These are phyloP conservation scores for Disparrhopalites patrizii DNA, from an alignment of 2,888 invertebrate species.

Conservation along the genomic window DNA sequence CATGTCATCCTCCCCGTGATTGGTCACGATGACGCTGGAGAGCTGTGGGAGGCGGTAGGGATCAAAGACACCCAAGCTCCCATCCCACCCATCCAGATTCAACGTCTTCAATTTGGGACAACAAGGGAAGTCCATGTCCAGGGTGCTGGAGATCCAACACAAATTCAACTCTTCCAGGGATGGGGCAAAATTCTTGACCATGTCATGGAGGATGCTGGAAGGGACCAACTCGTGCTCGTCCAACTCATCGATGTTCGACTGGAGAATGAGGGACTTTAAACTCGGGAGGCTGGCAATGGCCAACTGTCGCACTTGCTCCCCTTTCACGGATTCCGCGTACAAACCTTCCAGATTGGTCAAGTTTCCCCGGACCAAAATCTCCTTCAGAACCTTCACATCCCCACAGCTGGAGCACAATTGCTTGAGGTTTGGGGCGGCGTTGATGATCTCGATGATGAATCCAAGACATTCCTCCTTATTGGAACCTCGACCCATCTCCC, in stretches of 20 bases:
- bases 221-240: background rate
- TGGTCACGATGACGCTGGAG: background rate
- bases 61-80: conserved; percentile 16
- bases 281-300: background rate
- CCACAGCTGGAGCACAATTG: background rate
- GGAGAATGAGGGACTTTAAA: conserved; percentile 8
- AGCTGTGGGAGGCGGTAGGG: background rate
- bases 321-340: conserved; percentile 11
- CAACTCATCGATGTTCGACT: conserved; percentile 1
- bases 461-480: background rate
- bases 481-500: background rate
- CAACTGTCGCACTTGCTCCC: background rate
- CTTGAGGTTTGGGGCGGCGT: conserved; percentile 7
- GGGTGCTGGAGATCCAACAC: conserved; percentile 12
- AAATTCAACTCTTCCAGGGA: conserved; percentile 15
- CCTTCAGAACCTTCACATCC: background rate
- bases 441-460: conserved; percentile 2
- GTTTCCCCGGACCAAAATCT: background rate
- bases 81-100: conserved; percentile 18
- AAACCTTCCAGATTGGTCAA: background rate
- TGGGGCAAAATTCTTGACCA: background rate
- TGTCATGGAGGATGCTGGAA: background rate
- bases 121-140: conserved; percentile 11
- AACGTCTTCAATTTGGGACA: conserved; percentile 6
- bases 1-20: conserved; percentile 17